These are phyloP conservation scores for Scolanthus callimorphus DNA, from an alignment of 92 coral and sea anemone genomes.

Conservation along the genomic window DNA sequence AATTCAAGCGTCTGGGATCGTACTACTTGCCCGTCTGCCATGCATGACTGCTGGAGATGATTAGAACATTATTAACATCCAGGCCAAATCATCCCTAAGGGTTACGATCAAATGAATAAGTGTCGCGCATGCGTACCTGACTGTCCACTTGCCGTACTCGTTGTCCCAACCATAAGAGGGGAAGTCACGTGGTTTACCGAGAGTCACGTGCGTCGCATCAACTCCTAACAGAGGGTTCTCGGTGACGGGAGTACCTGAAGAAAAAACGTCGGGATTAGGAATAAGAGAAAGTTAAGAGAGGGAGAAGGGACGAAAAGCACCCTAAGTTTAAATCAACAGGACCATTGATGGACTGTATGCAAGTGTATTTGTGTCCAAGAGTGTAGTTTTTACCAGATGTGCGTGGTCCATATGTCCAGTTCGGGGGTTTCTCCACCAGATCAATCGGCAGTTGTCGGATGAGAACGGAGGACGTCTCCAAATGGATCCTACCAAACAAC, in stretches of 20 bases:
- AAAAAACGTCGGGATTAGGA: not conserved
- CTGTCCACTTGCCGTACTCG: constrained; percentile 66
- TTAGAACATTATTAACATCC: too few relatives aligned
- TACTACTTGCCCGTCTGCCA: too few relatives aligned
- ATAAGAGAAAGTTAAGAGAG: too few relatives aligned
- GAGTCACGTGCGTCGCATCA: constrained; percentile 30
- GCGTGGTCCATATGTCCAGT: constrained; percentile 55
- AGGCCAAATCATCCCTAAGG: too few relatives aligned
- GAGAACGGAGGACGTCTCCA: constrained; percentile 65
- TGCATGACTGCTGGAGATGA: too few relatives aligned
- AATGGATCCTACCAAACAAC: constrained; percentile 47
- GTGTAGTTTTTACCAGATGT: constrained; percentile 60
- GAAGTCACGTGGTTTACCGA: constrained; percentile 72
- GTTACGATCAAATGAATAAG: too few relatives aligned
- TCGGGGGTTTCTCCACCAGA: constrained; percentile 41
- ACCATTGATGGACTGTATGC: too few relatives aligned
- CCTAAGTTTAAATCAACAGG: too few relatives aligned
- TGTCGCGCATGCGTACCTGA: constrained; percentile 54
- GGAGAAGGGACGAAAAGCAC: too few relatives aligned
- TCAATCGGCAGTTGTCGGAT: constrained; percentile 57
- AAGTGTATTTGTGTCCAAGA: too few relatives aligned
- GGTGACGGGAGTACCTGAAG: constrained; percentile 44
- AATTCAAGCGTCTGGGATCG: too few relatives aligned
- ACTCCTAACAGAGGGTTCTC: constrained; percentile 45
- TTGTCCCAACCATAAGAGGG: constrained; percentile 83